Percentiles rank a stretch among this genome's conserved stretches.
These are phyloP conservation scores for Pseudolaguvia tuberculata DNA, from an alignment of 2,113 vertebrate species.

Conservation along the genomic window DNA sequence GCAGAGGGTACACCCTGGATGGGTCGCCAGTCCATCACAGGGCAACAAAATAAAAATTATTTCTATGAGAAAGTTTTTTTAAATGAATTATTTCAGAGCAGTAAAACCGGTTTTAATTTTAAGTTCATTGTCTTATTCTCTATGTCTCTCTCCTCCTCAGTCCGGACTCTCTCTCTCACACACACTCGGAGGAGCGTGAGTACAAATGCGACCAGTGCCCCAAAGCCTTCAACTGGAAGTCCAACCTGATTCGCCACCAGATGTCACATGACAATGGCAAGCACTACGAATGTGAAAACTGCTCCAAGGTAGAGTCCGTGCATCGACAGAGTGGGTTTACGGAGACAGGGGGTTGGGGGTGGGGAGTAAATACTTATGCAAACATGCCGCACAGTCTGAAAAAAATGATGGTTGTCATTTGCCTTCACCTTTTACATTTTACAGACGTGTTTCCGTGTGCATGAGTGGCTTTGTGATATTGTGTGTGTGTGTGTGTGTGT, in stretches of 20 bases:
- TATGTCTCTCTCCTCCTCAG: conserved; percentile 60
- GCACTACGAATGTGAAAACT: conserved; percentile 99
- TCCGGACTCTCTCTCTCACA: conserved; percentile 90
- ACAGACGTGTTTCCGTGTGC: too few relatives aligned
- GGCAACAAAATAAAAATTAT: background rate
- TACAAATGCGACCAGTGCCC: conserved; percentile 99
- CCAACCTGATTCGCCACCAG: conserved; percentile 98
- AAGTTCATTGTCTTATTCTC: background rate
- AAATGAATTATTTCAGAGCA: too few relatives aligned
- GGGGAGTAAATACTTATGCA: too few relatives aligned
- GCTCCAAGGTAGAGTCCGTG: conserved; percentile 99
- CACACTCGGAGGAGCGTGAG: conserved; percentile 90
- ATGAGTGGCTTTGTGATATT: too few relatives aligned
- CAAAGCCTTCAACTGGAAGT: conserved; percentile 99
- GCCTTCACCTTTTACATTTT: conserved; percentile 2
- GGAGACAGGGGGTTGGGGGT: too few relatives aligned
- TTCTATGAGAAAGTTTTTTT: too few relatives aligned
- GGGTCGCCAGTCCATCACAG: too few relatives aligned
- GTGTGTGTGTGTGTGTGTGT: background rate
- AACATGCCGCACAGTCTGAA: too few relatives aligned
- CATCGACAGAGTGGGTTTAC: conserved; percentile 71
- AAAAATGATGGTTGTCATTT: too few relatives aligned
- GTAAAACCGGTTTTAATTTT: too few relatives aligned
- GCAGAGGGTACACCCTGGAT: too few relatives aligned
- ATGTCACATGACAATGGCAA: conserved; percentile 99